Percentiles rank a stretch among this genome's conserved stretches.
phyloP scores from a whole-genome alignment of 1,140 invertebrate genomes.

The Drosophila chauvacae region DNA sequence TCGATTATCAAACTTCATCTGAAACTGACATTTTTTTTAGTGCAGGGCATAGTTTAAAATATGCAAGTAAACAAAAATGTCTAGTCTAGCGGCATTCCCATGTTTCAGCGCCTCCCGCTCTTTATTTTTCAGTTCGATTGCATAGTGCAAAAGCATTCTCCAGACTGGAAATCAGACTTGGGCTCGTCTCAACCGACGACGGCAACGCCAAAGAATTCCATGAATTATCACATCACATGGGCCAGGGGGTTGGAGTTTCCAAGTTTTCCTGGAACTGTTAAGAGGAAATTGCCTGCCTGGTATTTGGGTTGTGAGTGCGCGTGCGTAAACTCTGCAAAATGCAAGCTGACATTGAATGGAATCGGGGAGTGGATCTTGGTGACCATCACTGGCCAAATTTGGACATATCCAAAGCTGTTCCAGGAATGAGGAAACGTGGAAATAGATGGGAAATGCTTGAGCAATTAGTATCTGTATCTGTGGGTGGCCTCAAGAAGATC shows the following conservation, averaged over 20 bases:
- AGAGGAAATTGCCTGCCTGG: slow-evolving; percentile 35
- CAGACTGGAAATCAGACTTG: slow-evolving; percentile 40
- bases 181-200: slow-evolving; percentile 50
- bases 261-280: slow-evolving; percentile 54
- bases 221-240: slow-evolving; percentile 49
- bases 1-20: background rate
- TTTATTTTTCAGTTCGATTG: slow-evolving; percentile 57
- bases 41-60: background rate
- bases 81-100: background rate
- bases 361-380: slow-evolving; percentile 4
- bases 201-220: slow-evolving; percentile 65
- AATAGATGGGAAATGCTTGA: slow-evolving; percentile 6
- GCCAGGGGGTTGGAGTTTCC: background rate
- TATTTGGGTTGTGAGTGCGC: slow-evolving; percentile 68
- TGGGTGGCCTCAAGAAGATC: slow-evolving; percentile 7
- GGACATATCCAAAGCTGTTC: slow-evolving; percentile 11
- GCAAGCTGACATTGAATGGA: slow-evolving; percentile 37
- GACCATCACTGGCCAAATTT: slow-evolving; percentile 15
- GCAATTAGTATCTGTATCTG: slow-evolving; percentile 6
- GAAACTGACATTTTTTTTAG: background rate
- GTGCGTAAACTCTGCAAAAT: slow-evolving; percentile 62
- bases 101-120: background rate
- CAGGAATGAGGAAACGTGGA: slow-evolving; percentile 18
- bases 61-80: slow-evolving; percentile 12
- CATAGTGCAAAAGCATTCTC: slow-evolving; percentile 30